Percentiles rank a stretch among this genome's conserved stretches.
These are phyloP conservation scores for Bilobella aurantiaca DNA, from an alignment of 1,140 invertebrate species.

Conservation along the genomic window DNA sequence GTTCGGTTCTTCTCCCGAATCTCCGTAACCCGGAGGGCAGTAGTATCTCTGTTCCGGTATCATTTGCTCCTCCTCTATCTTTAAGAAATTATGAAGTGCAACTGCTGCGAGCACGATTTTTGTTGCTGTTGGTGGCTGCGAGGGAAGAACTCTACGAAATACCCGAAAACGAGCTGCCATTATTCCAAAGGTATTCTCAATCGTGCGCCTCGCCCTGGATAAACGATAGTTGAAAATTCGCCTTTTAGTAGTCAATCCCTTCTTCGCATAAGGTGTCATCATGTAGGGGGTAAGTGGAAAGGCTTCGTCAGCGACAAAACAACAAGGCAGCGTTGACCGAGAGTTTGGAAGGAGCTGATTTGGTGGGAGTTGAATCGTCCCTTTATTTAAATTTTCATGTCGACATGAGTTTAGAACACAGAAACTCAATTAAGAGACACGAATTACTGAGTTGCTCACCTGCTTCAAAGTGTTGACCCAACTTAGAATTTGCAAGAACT, in stretches of 20 bases:
- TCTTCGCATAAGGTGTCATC: slow-evolving; percentile 39
- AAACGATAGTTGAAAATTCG: slow-evolving; percentile 21
- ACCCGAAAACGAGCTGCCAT: slow-evolving; percentile 39
- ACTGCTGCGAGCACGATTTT: not conserved
- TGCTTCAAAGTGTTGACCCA: slow-evolving; percentile 17
- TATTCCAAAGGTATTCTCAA: slow-evolving; percentile 48
- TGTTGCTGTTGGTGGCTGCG: not conserved
- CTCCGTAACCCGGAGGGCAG: not conserved
- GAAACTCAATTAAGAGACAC: not conserved
- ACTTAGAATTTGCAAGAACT: not conserved
- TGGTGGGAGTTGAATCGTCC: slow-evolving; percentile 21
- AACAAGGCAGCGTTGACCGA: slow-evolving; percentile 11
- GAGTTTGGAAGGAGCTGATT: slow-evolving; percentile 17
- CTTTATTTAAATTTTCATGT: not conserved
- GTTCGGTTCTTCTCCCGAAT: not conserved
- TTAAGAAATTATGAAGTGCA: slow-evolving; percentile 9
- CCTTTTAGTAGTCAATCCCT: not conserved
- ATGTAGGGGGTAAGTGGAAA: slow-evolving; percentile 36
- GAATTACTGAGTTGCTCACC: not conserved
- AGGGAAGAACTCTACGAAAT: slow-evolving; percentile 7
- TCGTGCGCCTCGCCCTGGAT: slow-evolving; percentile 38
- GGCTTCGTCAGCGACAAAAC: slow-evolving; percentile 36
- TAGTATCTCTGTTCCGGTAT: not conserved
- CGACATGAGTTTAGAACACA: no score
- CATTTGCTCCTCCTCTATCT: not conserved